Percentiles rank a stretch among this genome's conserved stretches.
phyloP scores from a whole-genome alignment of 2,888 invertebrate genomes.

The Calliphora vomitoria region DNA sequence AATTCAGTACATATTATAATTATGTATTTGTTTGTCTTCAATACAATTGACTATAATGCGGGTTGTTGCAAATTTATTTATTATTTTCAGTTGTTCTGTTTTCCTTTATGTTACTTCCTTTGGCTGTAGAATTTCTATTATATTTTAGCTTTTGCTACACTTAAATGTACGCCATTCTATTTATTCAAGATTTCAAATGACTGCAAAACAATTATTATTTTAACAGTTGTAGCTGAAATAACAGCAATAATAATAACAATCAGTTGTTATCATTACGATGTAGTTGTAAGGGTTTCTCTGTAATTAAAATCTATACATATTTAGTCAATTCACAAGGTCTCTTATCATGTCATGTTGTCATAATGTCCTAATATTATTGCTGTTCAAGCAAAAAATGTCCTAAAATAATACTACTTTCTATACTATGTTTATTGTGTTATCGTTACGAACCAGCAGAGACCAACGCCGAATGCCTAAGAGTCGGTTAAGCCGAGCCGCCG shows the following conservation, averaged over 20 bases:
- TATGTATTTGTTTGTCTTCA: conserved; percentile 1
- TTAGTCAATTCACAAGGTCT: no score
- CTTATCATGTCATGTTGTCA: no score
- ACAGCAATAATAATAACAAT: conserved; percentile 58
- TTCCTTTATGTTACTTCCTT: not conserved
- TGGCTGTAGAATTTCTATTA: not conserved
- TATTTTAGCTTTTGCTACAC: conserved; percentile 27
- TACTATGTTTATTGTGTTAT: no score
- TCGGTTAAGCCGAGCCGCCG: no score
- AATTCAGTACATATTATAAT: not conserved
- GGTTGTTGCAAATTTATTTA: conserved; percentile 1
- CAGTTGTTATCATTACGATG: conserved; percentile 39
- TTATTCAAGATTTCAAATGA: conserved; percentile 51
- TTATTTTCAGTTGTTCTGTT: conserved; percentile 8
- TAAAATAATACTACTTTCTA: no score
- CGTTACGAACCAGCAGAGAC: no score
- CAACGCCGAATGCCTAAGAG: no score
- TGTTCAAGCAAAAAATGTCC: no score
- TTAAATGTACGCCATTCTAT: conserved; percentile 46
- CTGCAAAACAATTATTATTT: conserved; percentile 65
- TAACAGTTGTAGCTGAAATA: conserved; percentile 50
- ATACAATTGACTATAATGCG: not conserved
- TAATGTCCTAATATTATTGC: no score
- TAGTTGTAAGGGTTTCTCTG: conserved; percentile 13
- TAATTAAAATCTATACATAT: not conserved